Percentiles rank a stretch among this genome's conserved stretches.
Evolutionary conservation across 2,797 vertebrate genomes (phyloP).

Genomic region (Oryzias dopingdopingensis): DNA sequence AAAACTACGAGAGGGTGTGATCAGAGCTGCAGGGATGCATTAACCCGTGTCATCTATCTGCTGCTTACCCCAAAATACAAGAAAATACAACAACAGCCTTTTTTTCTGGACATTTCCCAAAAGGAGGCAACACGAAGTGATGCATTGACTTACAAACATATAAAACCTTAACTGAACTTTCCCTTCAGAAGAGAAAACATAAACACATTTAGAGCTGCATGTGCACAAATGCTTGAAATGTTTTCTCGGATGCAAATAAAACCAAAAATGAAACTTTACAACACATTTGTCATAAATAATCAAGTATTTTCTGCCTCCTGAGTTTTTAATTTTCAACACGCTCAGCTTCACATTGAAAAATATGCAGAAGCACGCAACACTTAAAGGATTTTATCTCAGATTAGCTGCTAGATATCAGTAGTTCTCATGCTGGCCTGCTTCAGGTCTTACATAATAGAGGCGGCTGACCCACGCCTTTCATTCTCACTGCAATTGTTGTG

Average conservation of each 20-base stretch:
- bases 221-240: background rate
- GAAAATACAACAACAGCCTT: background rate
- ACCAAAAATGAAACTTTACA: background rate
- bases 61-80: slow-evolving; percentile 2
- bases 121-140: too few relatives aligned
- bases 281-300: background rate
- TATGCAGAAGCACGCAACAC: slow-evolving; percentile 10
- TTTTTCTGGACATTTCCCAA: background rate
- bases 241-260: background rate
- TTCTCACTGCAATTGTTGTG: slow-evolving; percentile 69
- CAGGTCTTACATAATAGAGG: slow-evolving; percentile 63
- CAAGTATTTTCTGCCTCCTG: background rate
- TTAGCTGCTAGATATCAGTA: slow-evolving; percentile 54
- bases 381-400: slow-evolving; percentile 53
- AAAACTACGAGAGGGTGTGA: slow-evolving; percentile 9
- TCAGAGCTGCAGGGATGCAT: slow-evolving; percentile 1
- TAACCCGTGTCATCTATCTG: slow-evolving; percentile 20
- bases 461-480: slow-evolving; percentile 57
- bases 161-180: too few relatives aligned
- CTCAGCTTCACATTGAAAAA: background rate
- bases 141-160: too few relatives aligned
- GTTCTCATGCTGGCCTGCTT: slow-evolving; percentile 43
- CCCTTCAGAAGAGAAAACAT: too few relatives aligned
- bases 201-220: too few relatives aligned
- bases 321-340: background rate